Conservation (phyloP, 2,113 vertebrate genomes). For the Tichodroma muraria region DNA sequence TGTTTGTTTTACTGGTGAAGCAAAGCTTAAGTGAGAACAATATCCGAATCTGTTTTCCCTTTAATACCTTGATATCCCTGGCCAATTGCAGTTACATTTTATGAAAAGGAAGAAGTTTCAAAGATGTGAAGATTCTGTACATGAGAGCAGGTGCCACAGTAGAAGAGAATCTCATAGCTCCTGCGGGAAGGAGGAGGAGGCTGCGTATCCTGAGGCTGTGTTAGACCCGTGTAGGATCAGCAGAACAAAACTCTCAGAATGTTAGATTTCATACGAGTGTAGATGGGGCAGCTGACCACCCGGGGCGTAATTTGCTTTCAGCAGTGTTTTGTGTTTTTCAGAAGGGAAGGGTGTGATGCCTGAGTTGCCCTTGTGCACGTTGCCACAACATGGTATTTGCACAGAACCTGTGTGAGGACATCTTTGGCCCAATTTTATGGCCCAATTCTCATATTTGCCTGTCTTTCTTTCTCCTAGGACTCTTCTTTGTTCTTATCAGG, state of each 20-base stretch:
- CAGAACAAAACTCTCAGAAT: not conserved
- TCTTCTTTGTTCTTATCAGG: not conserved
- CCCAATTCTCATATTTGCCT: not conserved
- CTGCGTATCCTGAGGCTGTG: not conserved
- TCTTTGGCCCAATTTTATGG: not conserved
- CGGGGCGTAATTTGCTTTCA: rapidly evolving
- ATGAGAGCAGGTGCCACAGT: not conserved
- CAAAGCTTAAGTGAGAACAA: not conserved
- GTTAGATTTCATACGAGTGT: not conserved
- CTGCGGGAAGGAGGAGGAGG: not conserved
- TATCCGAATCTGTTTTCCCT: not conserved
- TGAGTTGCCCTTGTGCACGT: not conserved
- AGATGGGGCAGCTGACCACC: not conserved
- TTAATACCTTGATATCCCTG: not conserved
- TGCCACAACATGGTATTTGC: not conserved
- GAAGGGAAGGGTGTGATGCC: rapidly evolving
- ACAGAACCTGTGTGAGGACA: not conserved
- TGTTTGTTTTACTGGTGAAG: not conserved
- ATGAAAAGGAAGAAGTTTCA: not conserved
- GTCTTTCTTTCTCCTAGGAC: not conserved
- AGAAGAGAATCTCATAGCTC: not conserved
- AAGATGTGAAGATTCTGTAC: not conserved
- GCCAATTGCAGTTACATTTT: not conserved
- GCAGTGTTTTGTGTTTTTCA: too few species aligned
- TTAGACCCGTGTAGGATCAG: not conserved